A percentile compares a stretch with the other conserved stretches of the same genome.
These are phyloP conservation scores for Melangyna quadrimaculata DNA, from an alignment of 2,888 invertebrate genomes.

Conservation along the genomic window DNA sequence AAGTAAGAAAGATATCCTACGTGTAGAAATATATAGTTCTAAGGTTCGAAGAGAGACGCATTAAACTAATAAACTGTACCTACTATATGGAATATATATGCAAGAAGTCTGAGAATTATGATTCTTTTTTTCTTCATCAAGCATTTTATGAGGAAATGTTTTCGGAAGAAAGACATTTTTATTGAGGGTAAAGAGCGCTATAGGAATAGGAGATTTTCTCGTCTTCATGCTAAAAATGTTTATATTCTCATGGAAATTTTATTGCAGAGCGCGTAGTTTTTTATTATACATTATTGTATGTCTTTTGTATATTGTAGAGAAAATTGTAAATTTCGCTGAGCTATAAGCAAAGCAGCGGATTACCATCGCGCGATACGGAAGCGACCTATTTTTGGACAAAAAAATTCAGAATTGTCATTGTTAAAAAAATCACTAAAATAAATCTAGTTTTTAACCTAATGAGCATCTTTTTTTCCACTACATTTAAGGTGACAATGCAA, in stretches of 20 bases:
- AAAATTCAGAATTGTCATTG: not conserved
- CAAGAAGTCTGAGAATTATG: constrained; percentile 34
- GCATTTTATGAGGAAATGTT: constrained; percentile 41
- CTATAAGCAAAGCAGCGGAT: not conserved
- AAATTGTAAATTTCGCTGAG: not conserved
- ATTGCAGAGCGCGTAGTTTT: constrained; percentile 13
- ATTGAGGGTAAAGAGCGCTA: constrained; percentile 50
- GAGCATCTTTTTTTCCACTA: not conserved
- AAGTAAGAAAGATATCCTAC: constrained; percentile 65
- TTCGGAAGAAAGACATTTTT: constrained; percentile 58
- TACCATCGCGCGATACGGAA: not conserved
- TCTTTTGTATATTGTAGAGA: not conserved
- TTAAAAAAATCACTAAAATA: constrained; percentile 17
- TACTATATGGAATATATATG: constrained; percentile 3
- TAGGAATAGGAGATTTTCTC: constrained; percentile 40
- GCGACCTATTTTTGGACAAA: constrained; percentile 2
- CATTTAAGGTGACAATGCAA: not conserved
- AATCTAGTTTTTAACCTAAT: constrained; percentile 5
- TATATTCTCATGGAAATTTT: constrained; percentile 29
- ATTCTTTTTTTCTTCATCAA: constrained; percentile 1
- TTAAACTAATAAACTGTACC: constrained; percentile 74
- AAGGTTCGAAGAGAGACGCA: constrained; percentile 56
- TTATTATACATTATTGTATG: not conserved
- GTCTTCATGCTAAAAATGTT: constrained; percentile 64
- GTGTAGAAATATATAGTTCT: constrained; percentile 42